Percentiles rank a stretch among this genome's conserved stretches.
phyloP scores from a whole-genome alignment of 2,797 vertebrate species.

The Cetoscarus ocellatus region DNA sequence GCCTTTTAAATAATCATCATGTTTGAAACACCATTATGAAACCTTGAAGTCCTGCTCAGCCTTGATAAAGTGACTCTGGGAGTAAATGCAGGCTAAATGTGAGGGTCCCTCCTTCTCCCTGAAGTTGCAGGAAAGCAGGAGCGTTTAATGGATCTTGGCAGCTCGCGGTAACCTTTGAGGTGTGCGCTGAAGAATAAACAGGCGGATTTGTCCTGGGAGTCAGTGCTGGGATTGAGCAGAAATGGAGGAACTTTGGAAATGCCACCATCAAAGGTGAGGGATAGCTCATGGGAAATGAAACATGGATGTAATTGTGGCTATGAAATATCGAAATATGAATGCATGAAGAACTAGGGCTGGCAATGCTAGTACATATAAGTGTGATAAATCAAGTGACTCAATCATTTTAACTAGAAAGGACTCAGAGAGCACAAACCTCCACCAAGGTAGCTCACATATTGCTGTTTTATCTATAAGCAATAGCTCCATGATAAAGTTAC shows the following conservation, averaged over 20 bases:
- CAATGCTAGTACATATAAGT: too few relatives aligned
- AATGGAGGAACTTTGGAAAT: conserved; percentile 31
- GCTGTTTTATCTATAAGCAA: too few relatives aligned
- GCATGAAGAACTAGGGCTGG: background rate
- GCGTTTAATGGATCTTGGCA: conserved; percentile 64
- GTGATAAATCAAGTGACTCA: too few relatives aligned
- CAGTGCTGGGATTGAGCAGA: conserved; percentile 29
- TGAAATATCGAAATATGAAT: background rate
- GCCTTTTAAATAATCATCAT: conserved; percentile 44
- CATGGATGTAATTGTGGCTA: background rate
- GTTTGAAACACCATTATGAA: conserved; percentile 38
- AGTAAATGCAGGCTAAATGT: conserved; percentile 29
- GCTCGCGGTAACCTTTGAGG: conserved; percentile 43
- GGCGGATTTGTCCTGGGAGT: conserved; percentile 33
- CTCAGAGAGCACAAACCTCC: too few relatives aligned
- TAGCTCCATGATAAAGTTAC: too few relatives aligned
- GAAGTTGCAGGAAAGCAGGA: conserved; percentile 27
- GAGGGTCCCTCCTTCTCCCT: conserved; percentile 36
- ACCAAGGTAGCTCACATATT: too few relatives aligned
- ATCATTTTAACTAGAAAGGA: too few relatives aligned
- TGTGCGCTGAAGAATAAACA: conserved; percentile 63
- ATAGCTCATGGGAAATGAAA: conserved; percentile 21
- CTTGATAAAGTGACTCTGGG: conserved; percentile 48
- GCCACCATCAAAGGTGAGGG: conserved; percentile 32
- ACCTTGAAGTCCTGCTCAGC: conserved; percentile 10